Percentiles rank a stretch among this genome's conserved stretches.
Conservation (phyloP, 2,888 invertebrate species). For the Caenorhabditis parvicauda region DNA sequence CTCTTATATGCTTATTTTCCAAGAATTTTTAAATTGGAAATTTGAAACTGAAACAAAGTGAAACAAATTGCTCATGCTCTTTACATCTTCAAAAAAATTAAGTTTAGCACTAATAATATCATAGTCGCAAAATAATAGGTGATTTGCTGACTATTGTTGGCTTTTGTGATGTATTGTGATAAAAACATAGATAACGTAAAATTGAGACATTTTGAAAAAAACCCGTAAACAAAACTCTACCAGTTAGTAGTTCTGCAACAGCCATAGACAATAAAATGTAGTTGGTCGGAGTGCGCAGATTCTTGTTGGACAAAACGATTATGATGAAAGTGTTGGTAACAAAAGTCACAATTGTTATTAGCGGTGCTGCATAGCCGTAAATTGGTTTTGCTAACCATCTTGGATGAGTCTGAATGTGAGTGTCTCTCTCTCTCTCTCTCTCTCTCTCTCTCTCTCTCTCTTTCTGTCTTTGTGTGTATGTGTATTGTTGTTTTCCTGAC, state of each 20-base stretch:
- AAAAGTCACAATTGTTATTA: constrained; percentile 30
- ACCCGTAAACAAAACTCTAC: constrained; percentile 1
- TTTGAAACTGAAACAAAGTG: too few relatives aligned
- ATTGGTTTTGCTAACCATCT: constrained; percentile 20
- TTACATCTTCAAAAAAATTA: background rate
- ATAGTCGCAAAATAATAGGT: background rate
- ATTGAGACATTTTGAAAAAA: background rate
- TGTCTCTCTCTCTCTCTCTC: background rate
- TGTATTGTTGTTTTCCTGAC: too few relatives aligned
- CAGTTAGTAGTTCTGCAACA: constrained; percentile 33
- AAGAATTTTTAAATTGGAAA: too few relatives aligned
- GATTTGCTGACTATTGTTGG: too few relatives aligned
- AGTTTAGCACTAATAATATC: background rate
- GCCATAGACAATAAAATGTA: constrained; percentile 40
- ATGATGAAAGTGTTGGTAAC: constrained; percentile 38
- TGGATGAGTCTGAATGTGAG: constrained; percentile 14
- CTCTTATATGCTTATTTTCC: too few relatives aligned
- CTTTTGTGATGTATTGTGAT: too few relatives aligned
- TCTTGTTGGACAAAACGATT: constrained; percentile 27
- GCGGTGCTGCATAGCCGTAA: constrained; percentile 31
- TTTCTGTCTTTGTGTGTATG: too few relatives aligned
- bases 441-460: too few relatives aligned
- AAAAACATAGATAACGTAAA: too few relatives aligned
- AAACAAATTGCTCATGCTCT: too few relatives aligned
- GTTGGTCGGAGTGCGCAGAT: constrained; percentile 42